These are phyloP conservation scores for Oithona nana DNA, from an alignment of 2,888 invertebrate species.

Conservation along the genomic window DNA sequence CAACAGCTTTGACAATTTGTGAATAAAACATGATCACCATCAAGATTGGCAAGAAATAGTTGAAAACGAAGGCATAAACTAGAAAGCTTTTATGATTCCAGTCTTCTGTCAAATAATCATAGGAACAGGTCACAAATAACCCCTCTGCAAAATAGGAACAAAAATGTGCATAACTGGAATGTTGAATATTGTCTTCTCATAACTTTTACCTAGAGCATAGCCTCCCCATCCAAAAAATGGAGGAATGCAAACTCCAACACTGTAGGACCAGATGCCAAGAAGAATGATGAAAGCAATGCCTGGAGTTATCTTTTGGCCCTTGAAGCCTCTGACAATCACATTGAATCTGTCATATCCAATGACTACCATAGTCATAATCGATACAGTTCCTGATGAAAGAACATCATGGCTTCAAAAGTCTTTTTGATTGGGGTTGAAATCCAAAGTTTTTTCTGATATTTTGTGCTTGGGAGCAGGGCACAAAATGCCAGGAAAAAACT, in stretches of 20 bases:
- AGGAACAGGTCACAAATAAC: conserved; percentile 19
- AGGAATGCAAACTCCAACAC: conserved; percentile 26
- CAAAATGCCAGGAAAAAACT: too few species aligned
- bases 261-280: conserved; percentile 28
- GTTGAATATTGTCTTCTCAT: neutral
- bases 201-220: neutral
- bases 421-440: too few species aligned
- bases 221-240: conserved; percentile 27
- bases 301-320: conserved; percentile 26
- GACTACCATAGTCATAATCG: conserved; percentile 28
- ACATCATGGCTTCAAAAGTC: too few species aligned
- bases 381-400: conserved; percentile 26
- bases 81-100: conserved; percentile 33
- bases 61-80: conserved; percentile 35
- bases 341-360: conserved; percentile 30
- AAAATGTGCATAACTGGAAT: too few species aligned
- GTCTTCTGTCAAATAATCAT: conserved; percentile 19
- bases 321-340: conserved; percentile 29
- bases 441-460: too few species aligned
- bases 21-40: conserved; percentile 39
- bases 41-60: conserved; percentile 33
- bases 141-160: conserved; percentile 20
- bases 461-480: too few species aligned
- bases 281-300: conserved; percentile 26
- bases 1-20: conserved; percentile 47